Conservation (phyloP, 2,797 vertebrate species). For the Spheniscus humboldti region DNA sequence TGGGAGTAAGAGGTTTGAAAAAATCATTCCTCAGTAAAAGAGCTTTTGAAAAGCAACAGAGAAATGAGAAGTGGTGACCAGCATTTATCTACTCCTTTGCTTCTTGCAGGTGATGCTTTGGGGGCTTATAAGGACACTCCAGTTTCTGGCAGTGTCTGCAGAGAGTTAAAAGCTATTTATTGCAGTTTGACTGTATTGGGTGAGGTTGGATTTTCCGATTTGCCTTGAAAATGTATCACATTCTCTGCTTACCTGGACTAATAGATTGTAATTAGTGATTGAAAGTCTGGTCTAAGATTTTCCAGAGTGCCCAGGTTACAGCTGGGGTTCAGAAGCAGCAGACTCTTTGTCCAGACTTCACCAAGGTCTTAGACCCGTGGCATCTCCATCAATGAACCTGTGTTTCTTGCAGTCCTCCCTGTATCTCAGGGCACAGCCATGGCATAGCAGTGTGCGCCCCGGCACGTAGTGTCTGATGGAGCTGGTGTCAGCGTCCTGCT, state of each 20-base stretch:
- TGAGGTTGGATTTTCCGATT: neutral
- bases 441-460: neutral
- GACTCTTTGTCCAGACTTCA: neutral
- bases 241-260: neutral
- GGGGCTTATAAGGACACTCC: neutral
- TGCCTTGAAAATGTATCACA: neutral
- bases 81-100: neutral
- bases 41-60: neutral
- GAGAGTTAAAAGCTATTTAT: neutral
- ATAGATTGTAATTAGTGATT: neutral
- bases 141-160: neutral
- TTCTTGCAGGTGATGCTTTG: neutral
- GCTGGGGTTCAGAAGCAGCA: neutral
- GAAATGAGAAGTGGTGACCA: neutral
- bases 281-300: neutral
- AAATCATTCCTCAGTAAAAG: neutral
- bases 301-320: neutral
- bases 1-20: neutral
- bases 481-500: neutral
- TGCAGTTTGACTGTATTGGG: neutral
- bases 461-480: neutral
- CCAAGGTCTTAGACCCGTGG: neutral
- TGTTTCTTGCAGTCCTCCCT: neutral
- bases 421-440: rapidly evolving
- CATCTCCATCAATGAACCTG: neutral